Evolutionary conservation across 2,888 invertebrate species (phyloP).

Genomic region (Patella caerulea): DNA sequence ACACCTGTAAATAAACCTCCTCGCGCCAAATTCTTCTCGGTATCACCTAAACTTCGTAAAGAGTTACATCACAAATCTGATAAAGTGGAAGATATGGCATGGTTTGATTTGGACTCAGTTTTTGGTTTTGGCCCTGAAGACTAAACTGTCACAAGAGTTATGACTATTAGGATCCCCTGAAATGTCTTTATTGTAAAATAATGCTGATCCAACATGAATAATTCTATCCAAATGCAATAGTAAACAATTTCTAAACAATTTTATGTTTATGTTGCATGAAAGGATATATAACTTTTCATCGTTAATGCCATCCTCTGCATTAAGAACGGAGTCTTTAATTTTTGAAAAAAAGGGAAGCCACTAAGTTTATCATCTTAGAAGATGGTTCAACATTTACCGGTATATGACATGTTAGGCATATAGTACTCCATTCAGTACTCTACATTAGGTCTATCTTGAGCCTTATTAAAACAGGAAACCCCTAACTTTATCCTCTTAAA

Average conservation of each 20-base stretch:
- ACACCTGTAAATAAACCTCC: conserved; percentile 48
- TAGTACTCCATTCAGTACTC: no score
- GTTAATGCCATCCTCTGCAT: background rate
- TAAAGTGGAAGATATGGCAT: conserved; percentile 46
- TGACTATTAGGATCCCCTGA: background rate
- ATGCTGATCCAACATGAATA: no score
- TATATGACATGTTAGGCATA: no score
- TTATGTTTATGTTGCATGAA: background rate
- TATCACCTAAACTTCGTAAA: conserved; percentile 50
- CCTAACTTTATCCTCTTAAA: no score
- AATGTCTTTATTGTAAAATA: no score
- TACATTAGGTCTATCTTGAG: no score
- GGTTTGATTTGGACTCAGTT: conserved; percentile 65
- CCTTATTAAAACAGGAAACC: no score
- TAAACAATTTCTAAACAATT: background rate
- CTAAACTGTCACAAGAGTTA: conserved; percentile 23
- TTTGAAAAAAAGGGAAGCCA: no score
- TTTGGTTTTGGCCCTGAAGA: conserved; percentile 64
- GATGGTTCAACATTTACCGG: no score
- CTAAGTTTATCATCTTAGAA: no score
- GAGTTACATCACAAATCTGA: conserved; percentile 31
- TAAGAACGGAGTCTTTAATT: no score
- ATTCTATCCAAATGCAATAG: no score
- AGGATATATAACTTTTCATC: background rate
- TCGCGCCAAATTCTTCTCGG: conserved; percentile 56